Evolutionary conservation across 2,797 vertebrate genomes (phyloP), one percentile per base, ranked within the genome.

Genomic region (Ambastaia sidthimunki): DNA sequence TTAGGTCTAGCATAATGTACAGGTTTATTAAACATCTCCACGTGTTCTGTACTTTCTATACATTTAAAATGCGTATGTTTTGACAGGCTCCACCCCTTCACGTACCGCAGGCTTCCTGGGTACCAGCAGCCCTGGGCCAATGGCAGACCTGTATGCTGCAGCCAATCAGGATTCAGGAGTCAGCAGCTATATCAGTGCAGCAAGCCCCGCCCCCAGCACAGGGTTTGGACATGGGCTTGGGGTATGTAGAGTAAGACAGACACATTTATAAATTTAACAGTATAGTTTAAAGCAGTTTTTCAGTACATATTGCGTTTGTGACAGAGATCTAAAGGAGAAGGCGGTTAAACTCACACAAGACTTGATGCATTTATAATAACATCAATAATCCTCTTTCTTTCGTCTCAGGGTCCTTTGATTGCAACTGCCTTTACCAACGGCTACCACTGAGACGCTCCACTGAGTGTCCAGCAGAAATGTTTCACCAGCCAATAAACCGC

Each of bases 391-490:
- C 34, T 62, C 55, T 19, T 82, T 57, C 65, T 84, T n/a, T 88
- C 87, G 31, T 21, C 88, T 18, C 55, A 98, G 97, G 97, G 97
- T 87, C 97, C 96, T 82, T 95, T 98, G 95, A 98, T 98, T 92
- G 97, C 97, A 90, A 98, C 97, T 91, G 97, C 97, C 83, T 98
- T 98, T 91, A 98, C 97, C 93, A 98, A 98, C 87, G 97, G 97
- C 92, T 98, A 98, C 93, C 97, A 98, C 95, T 98, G 96, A 98
- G 34, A 23, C 19, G 7, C 16, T 66, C 92, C 88, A 93, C 85
- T 89, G 86, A 89, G 85, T 86, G 86, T 85, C 65, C 85, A 85
- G 84, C 88, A 71, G 80, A 87, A 89, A 88, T 87, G 88, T 85
- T 76, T 84, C 85, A 84, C 75, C 87, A 89, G 90, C 91, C 90